These are phyloP conservation scores for Hoplodrina ambigua DNA, from an alignment of 2,888 invertebrate genomes.

Conservation along the genomic window DNA sequence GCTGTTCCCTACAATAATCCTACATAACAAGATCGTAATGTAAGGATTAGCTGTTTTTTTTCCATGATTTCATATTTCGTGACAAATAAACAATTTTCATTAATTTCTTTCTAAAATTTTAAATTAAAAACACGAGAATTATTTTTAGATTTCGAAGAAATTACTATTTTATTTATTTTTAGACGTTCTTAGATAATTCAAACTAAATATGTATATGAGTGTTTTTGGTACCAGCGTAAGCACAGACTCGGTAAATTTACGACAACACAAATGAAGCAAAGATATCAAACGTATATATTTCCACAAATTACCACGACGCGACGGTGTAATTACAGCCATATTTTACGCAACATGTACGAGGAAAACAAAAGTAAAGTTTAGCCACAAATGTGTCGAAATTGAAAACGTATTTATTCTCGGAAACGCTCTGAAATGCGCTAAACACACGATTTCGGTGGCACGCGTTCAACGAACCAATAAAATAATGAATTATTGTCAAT, in stretches of 20 bases:
- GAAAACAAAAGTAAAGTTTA: slow-evolving; percentile 69
- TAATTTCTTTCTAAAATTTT: too few species aligned
- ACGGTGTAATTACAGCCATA: slow-evolving; percentile 66
- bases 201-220: not conserved
- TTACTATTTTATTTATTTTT: too few species aligned
- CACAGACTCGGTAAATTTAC: not conserved
- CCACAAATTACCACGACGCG: slow-evolving; percentile 27
- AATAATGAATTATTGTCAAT: slow-evolving; percentile 32
- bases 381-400: slow-evolving; percentile 72
- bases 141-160: too few species aligned
- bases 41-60: too few species aligned
- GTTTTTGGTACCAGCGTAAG: not conserved
- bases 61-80: too few species aligned
- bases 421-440: slow-evolving; percentile 68
- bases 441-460: slow-evolving; percentile 70
- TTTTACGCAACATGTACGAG: slow-evolving; percentile 74
- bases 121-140: too few species aligned
- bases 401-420: slow-evolving; percentile 71
- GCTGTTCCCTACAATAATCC: too few species aligned
- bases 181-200: too few species aligned
- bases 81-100: too few species aligned
- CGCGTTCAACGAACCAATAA: slow-evolving; percentile 59
- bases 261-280: slow-evolving; percentile 1
- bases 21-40: too few species aligned
- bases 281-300: slow-evolving; percentile 11